Evolutionary conservation across 2,888 invertebrate genomes (phyloP).

Genomic region (Globia sparganii): DNA sequence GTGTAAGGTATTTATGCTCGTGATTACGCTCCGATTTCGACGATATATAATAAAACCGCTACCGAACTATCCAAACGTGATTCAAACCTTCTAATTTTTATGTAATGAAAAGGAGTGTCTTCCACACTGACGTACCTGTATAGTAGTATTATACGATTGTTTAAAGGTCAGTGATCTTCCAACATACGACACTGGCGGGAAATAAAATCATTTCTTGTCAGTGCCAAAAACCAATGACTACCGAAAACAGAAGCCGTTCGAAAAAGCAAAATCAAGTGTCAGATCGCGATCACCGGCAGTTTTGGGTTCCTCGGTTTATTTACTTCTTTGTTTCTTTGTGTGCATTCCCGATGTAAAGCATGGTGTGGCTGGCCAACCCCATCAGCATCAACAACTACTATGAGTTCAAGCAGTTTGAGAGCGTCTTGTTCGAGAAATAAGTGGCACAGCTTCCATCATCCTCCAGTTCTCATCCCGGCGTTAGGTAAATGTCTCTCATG

Average conservation of each 20-base stretch:
- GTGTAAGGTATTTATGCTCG: neutral
- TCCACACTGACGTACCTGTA: no score
- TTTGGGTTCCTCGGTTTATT: neutral
- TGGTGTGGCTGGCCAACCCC: constrained; percentile 75
- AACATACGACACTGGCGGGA: neutral
- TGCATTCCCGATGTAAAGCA: constrained; percentile 39
- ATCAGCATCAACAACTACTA: constrained; percentile 80
- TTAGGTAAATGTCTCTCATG: constrained; percentile 29
- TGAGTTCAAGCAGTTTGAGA: constrained; percentile 79
- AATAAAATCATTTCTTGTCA: neutral
- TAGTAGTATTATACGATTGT: no score
- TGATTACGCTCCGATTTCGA: neutral
- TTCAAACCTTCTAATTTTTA: neutral
- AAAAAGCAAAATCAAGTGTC: constrained; percentile 14
- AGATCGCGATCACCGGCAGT: neutral
- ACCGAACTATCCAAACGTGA: neutral
- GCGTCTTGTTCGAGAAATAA: constrained; percentile 70
- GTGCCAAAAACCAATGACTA: neutral
- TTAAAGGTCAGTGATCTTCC: no score
- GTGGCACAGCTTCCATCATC: constrained; percentile 28
- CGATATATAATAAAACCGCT: neutral
- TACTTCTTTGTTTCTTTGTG: constrained; percentile 27
- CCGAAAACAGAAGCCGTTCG: constrained; percentile 30
- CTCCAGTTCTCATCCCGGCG: constrained; percentile 39
- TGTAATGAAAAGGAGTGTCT: neutral